phyloP scores from a whole-genome alignment of 2,888 invertebrate genomes.

The Thelaira solivaga region DNA sequence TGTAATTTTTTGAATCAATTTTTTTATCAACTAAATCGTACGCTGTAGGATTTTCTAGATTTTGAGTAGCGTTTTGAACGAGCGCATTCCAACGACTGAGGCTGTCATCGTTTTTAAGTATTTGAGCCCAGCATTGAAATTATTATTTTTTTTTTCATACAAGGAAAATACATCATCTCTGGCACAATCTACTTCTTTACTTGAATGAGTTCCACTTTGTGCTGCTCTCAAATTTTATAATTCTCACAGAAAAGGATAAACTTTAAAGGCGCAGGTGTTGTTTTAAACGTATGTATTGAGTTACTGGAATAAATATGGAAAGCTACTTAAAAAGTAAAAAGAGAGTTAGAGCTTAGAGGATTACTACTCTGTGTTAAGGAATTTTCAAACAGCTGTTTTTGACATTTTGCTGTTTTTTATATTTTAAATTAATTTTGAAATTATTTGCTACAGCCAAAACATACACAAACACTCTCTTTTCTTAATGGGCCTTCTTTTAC shows the following conservation, averaged over 20 bases:
- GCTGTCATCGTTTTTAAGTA: slow-evolving; percentile 58
- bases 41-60: slow-evolving; percentile 31
- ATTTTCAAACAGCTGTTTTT: slow-evolving; percentile 53
- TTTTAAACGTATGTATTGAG: slow-evolving; percentile 16
- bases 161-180: neutral
- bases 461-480: neutral
- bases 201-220: slow-evolving; percentile 2
- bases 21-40: slow-evolving; percentile 1
- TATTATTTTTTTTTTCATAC: neutral
- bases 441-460: neutral
- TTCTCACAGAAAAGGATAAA: neutral
- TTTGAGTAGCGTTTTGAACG: slow-evolving; percentile 70
- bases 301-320: slow-evolving; percentile 27
- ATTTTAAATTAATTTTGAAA: too few species aligned
- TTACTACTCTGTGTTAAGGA: slow-evolving; percentile 4
- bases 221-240: slow-evolving; percentile 1
- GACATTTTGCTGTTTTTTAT: slow-evolving; percentile 4
- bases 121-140: slow-evolving; percentile 36
- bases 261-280: slow-evolving; percentile 22
- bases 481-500: too few species aligned
- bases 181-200: neutral
- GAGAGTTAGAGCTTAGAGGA: neutral
- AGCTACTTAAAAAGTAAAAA: neutral
- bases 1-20: slow-evolving; percentile 5
- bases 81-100: slow-evolving; percentile 74